A percentile compares a stretch with the other conserved stretches of the same genome.
phyloP scores from a whole-genome alignment of 2,113 vertebrate species.

The Carassius auratus region DNA sequence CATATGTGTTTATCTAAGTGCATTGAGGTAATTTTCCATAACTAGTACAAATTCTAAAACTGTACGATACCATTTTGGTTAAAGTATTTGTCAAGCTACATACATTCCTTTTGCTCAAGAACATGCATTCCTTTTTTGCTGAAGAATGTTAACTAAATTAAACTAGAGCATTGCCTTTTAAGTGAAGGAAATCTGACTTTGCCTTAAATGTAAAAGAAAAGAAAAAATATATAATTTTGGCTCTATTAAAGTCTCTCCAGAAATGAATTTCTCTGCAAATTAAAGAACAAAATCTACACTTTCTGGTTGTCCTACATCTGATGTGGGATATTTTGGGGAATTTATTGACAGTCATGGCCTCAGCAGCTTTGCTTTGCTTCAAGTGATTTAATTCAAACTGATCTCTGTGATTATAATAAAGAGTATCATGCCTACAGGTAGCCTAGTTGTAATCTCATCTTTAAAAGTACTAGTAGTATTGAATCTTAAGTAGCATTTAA shows the following conservation, averaged over 20 bases:
- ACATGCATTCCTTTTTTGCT: neutral
- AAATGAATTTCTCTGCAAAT: neutral
- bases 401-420: neutral
- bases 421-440: neutral
- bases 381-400: neutral
- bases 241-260: neutral
- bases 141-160: neutral
- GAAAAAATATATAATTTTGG: neutral
- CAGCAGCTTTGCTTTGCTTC: neutral
- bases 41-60: neutral
- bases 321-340: neutral
- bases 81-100: neutral
- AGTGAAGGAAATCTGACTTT: neutral
- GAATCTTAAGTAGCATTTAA: neutral
- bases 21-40: neutral
- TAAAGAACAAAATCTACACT: neutral
- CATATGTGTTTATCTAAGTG: neutral
- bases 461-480: neutral
- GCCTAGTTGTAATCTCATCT: neutral
- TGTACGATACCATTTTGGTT: neutral
- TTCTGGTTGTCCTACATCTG: neutral
- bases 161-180: neutral
- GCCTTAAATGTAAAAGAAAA: neutral
- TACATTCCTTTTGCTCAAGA: neutral
- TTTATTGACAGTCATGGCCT: neutral